These are phyloP conservation scores for Cepaea nemoralis DNA, from an alignment of 1,140 invertebrate genomes.

Conservation along the genomic window DNA sequence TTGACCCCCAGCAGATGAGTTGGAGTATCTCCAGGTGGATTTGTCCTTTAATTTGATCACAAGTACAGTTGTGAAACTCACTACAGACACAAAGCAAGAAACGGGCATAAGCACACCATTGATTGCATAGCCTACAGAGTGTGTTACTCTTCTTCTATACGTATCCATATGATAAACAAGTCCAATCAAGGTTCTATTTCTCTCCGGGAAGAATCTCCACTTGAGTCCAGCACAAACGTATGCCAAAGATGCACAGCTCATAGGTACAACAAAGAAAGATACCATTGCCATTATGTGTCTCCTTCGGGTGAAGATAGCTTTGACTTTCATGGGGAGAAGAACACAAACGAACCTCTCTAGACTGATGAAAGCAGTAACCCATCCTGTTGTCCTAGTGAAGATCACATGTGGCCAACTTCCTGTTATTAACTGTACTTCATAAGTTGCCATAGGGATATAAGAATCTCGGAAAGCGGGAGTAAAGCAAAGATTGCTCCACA, in stretches of 20 bases:
- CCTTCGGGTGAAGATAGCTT: not conserved
- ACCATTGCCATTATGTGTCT: not conserved
- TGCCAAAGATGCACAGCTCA: not conserved
- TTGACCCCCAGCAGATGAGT: not conserved
- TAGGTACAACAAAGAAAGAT: not conserved
- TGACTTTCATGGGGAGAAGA: slow-evolving; percentile 17
- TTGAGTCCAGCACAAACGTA: not conserved
- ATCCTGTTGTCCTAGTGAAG: slow-evolving; percentile 6
- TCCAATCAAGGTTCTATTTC: slow-evolving; percentile 12
- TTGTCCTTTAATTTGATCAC: slow-evolving; percentile 1
- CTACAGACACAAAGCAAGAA: not conserved
- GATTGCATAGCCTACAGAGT: no score
- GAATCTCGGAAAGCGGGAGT: not conserved
- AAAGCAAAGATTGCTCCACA: no score
- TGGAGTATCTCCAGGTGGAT: not conserved
- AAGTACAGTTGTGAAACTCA: not conserved
- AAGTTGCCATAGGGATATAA: not conserved
- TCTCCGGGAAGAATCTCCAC: not conserved
- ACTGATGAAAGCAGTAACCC: slow-evolving; percentile 25
- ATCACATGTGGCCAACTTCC: slow-evolving; percentile 5
- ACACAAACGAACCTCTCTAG: slow-evolving; percentile 24
- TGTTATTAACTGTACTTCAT: not conserved
- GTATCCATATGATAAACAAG: not conserved
- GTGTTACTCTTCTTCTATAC: not conserved
- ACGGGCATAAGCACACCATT: not conserved